These are phyloP conservation scores for Drosophila mimica DNA, from an alignment of 2,888 invertebrate genomes.

Conservation along the genomic window DNA sequence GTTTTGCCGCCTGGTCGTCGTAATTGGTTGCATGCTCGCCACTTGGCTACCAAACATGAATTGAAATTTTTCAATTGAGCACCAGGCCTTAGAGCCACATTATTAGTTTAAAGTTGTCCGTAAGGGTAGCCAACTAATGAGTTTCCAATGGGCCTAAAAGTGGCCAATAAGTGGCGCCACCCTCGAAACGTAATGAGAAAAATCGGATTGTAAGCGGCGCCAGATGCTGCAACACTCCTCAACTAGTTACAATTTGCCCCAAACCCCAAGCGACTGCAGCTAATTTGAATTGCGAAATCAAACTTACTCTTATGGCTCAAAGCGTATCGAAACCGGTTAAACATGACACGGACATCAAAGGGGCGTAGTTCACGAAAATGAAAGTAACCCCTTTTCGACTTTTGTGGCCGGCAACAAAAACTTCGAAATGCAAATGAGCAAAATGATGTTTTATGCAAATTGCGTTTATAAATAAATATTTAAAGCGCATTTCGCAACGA, in stretches of 20 bases:
- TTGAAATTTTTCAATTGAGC: constrained; percentile 72
- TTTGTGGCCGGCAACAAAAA: constrained; percentile 5
- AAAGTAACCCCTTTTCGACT: constrained; percentile 54
- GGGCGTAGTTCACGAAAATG: constrained; percentile 66
- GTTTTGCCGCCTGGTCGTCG: constrained; percentile 57
- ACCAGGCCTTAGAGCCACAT: constrained; percentile 42
- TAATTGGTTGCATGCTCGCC: constrained; percentile 64
- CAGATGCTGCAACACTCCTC: constrained; percentile 15
- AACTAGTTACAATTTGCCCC: constrained; percentile 3
- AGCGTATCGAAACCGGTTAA: constrained; percentile 55
- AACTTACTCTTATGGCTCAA: constrained; percentile 20
- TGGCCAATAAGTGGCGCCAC: constrained; percentile 47
- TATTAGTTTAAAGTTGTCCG: constrained; percentile 71
- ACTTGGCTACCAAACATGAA: constrained; percentile 58
- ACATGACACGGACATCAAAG: constrained; percentile 69
- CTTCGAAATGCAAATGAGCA: constrained; percentile 64
- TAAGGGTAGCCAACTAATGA: constrained; percentile 58
- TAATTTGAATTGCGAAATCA: constrained; percentile 73
- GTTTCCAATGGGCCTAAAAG: constrained; percentile 70
- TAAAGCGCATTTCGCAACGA: constrained; percentile 43
- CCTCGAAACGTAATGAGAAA: constrained; percentile 48
- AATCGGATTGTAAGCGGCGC: constrained; percentile 17
- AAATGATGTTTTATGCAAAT: constrained; percentile 39
- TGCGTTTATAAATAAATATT: constrained; percentile 60
- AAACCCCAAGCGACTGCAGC: not conserved